Conservation (phyloP, 1,140 invertebrate genomes). For the Bombyx mandarina region DNA sequence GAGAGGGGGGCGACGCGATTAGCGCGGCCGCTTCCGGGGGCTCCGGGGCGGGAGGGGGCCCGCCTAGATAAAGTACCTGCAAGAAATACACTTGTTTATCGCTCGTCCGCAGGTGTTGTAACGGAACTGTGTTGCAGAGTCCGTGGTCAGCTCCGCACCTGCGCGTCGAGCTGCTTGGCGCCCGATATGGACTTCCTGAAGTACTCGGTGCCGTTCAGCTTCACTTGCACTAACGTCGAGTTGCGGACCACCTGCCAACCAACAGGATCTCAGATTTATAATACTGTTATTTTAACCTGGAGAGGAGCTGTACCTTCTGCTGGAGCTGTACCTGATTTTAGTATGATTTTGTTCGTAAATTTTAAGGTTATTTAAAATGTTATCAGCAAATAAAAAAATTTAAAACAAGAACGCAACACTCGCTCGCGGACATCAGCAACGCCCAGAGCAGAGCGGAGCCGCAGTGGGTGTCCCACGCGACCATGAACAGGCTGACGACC, state of each 20-base stretch:
- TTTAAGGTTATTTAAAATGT: too few relatives aligned
- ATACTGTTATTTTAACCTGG: too few relatives aligned
- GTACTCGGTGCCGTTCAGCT: slow-evolving; percentile 89
- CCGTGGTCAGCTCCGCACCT: slow-evolving; percentile 44
- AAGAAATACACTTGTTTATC: neutral
- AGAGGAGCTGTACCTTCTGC: too few relatives aligned
- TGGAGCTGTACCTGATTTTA: too few relatives aligned
- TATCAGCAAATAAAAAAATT: too few relatives aligned
- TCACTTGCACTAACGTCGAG: slow-evolving; percentile 84
- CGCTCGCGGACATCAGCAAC: too few relatives aligned
- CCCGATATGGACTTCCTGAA: slow-evolving; percentile 88
- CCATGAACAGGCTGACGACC: too few relatives aligned
- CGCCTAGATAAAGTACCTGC: slow-evolving; percentile 83
- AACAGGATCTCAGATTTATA: neutral
- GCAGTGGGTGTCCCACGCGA: too few relatives aligned
- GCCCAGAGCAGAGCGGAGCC: too few relatives aligned
- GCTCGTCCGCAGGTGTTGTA: neutral
- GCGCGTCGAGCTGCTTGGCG: slow-evolving; percentile 83
- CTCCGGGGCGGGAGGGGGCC: slow-evolving; percentile 74
- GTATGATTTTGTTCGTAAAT: too few relatives aligned
- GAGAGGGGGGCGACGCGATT: slow-evolving; percentile 2
- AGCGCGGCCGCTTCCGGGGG: slow-evolving; percentile 24
- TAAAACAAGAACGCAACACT: too few relatives aligned
- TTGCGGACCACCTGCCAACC: slow-evolving; percentile 78
- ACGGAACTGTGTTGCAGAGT: neutral